Evolutionary conservation across 2,113 vertebrate species (phyloP).

Genomic region (Hucho hucho): DNA sequence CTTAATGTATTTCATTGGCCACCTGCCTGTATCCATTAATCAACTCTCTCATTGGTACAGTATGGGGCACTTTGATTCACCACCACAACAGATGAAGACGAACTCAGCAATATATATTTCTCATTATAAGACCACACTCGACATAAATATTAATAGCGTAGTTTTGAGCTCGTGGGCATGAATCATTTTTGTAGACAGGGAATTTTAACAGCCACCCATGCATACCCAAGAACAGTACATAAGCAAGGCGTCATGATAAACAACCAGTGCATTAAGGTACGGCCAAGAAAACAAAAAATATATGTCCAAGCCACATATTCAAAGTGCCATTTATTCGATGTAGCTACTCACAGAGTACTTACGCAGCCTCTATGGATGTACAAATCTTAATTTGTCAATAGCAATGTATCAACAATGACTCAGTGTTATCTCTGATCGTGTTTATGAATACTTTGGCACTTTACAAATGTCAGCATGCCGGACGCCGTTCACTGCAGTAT

Average conservation of each 20-base stretch:
- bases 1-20: slow-evolving; percentile 60
- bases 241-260: slow-evolving; percentile 69
- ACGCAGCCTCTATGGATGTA: slow-evolving; percentile 1
- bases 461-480: slow-evolving; percentile 1
- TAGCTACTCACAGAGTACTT: slow-evolving; percentile 16
- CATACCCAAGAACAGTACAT: slow-evolving; percentile 66
- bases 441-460: slow-evolving; percentile 8
- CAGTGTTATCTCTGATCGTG: neutral
- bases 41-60: slow-evolving; percentile 66
- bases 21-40: slow-evolving; percentile 63
- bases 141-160: slow-evolving; percentile 77
- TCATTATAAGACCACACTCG: slow-evolving; percentile 74
- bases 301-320: slow-evolving; percentile 36
- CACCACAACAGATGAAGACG: slow-evolving; percentile 74
- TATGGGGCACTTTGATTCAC: slow-evolving; percentile 62
- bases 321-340: slow-evolving; percentile 46
- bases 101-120: slow-evolving; percentile 78
- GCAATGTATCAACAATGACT: slow-evolving; percentile 12
- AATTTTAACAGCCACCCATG: slow-evolving; percentile 70
- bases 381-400: slow-evolving; percentile 30
- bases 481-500: neutral
- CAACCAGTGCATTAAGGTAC: slow-evolving; percentile 54
- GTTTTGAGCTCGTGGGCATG: slow-evolving; percentile 75
- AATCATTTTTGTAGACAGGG: slow-evolving; percentile 73
- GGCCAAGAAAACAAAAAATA: neutral